phyloP scores from a whole-genome alignment of 2,797 vertebrate genomes.

The Picus viridis region DNA sequence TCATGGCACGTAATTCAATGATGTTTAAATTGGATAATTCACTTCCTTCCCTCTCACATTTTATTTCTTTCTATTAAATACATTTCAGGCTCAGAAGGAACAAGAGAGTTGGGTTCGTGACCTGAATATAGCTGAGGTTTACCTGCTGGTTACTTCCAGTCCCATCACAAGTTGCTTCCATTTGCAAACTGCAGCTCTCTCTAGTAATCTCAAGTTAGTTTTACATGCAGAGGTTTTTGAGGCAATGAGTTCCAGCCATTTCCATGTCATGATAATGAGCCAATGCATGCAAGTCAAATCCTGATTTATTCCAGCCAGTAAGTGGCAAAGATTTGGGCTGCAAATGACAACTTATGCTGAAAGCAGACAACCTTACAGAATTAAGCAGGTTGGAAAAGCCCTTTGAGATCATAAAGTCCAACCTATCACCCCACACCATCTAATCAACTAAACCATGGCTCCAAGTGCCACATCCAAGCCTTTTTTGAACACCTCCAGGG shows the following conservation, averaged over 20 bases:
- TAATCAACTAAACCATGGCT: no score
- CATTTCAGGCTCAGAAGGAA: constrained; percentile 9
- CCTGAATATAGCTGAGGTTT: constrained; percentile 41
- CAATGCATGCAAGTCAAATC: neutral
- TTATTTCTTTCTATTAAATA: constrained; percentile 57
- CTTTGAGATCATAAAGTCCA: no score
- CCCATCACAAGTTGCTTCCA: neutral
- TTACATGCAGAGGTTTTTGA: neutral
- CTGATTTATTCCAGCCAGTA: constrained; percentile 22
- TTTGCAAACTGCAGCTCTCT: neutral
- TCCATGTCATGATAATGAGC: constrained; percentile 8
- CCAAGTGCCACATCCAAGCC: no score
- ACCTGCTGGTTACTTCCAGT: constrained; percentile 14
- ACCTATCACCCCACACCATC: no score
- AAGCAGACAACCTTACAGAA: neutral
- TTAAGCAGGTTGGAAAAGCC: no score
- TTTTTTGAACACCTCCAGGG: no score
- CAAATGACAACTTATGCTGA: neutral
- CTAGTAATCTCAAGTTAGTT: neutral
- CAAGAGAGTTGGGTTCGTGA: neutral
- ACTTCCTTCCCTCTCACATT: constrained; percentile 19
- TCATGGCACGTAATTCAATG: neutral
- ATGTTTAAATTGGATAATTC: constrained; percentile 21
- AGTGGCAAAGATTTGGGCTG: neutral
- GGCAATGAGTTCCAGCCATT: neutral